Percentiles rank a stretch among this genome's conserved stretches.
These are phyloP conservation scores for Mungos mungo DNA, from an alignment of 2,113 vertebrate species.

Conservation along the genomic window DNA sequence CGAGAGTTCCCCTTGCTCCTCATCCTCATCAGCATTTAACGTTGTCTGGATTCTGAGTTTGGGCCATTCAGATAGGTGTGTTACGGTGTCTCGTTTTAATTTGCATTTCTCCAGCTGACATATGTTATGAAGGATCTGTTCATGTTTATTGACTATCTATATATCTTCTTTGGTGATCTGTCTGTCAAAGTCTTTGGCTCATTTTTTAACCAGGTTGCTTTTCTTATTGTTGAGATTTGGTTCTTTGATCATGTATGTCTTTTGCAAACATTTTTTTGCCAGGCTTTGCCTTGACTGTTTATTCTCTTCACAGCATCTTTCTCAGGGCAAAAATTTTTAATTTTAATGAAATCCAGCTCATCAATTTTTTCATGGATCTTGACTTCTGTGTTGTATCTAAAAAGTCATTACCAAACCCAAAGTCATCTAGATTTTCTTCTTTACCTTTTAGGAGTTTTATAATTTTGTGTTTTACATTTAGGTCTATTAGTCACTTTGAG, in stretches of 20 bases:
- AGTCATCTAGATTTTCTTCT: neutral
- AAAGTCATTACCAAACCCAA: neutral
- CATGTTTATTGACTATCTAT: rapidly evolving
- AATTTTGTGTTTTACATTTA: neutral
- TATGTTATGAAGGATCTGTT: neutral
- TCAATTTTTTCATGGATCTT: neutral
- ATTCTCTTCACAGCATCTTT: neutral
- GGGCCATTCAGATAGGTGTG: neutral
- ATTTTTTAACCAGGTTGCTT: neutral
- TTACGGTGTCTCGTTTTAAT: neutral
- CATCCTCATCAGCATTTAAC: neutral
- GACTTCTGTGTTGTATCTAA: neutral
- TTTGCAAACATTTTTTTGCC: neutral
- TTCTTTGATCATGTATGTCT: neutral
- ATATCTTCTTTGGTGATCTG: neutral
- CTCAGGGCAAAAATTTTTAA: neutral
- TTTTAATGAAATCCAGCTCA: neutral
- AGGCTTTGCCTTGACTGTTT: neutral
- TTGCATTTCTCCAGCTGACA: too few relatives aligned
- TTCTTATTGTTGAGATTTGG: neutral
- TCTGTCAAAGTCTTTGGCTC: neutral
- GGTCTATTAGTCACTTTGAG: neutral
- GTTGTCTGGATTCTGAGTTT: neutral
- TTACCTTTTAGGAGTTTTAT: neutral
- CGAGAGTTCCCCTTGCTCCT: rapidly evolving